Evolutionary conservation across 2,113 vertebrate genomes (phyloP), one percentile per base, ranked within the genome.

Genomic region (Aleadryas rufinucha): DNA sequence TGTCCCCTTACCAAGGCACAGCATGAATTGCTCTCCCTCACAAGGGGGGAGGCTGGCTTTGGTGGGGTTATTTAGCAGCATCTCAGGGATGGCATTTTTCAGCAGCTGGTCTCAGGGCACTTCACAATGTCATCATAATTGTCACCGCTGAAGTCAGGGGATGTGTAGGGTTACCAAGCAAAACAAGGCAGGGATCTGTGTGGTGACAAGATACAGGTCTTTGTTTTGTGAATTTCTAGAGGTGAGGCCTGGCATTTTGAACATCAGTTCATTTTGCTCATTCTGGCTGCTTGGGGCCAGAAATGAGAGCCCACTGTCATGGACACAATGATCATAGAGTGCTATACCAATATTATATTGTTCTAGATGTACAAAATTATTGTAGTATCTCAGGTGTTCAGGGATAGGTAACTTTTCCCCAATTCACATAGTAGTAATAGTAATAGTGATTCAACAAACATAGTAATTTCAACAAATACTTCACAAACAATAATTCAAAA

Each of bases 31-130:
- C 47, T 78, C 44, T 74, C 45, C n/a, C 4, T 4, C 1, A 3
- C 1, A 0, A 30, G 23, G 0, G 0, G 30, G 18, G 42, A 42
- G 31, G 5, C 37, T 49, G 64, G 11, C n/a, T 45, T 70, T 23
- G 47, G 16, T 30, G 31, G 3, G 20, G 27, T 35, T 70, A 2
- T 71, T 71, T 22, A 53, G n/a, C 7, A 8, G 45, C 37, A n/a
- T 13, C 50, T 90, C 39, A 56, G 1, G 2, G 41, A 41, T 41
- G 35, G 10, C 63, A n/a, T 50, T 86, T 88, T 70, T 49, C 20
- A 13, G n/a, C 68, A 69, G 39, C 33, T 30, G 4, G 17, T 70
- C 63, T 60, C 42, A 21, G 47, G 49, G 30, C 21, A 17, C 42
- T 56, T 63, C 63, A 47, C 2, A 49, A 4, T 31, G 20, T 37